phyloP scores from a whole-genome alignment of 2,113 vertebrate genomes.

The Istiophorus platypterus region DNA sequence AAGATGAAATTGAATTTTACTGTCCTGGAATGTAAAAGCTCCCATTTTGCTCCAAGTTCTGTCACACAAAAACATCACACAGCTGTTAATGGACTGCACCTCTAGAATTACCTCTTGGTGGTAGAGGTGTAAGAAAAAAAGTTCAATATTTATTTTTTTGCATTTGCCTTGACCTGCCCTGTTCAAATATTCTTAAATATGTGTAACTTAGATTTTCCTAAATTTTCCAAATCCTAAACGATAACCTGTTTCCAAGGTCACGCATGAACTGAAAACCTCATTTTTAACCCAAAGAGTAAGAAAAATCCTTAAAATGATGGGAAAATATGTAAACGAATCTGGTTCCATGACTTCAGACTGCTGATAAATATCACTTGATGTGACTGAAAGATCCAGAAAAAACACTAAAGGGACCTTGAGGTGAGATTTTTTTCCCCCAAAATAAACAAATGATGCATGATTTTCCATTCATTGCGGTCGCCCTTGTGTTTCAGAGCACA shows the following conservation, averaged over 20 bases:
- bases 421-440: too few species aligned
- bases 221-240: too few species aligned
- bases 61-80: not conserved
- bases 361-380: not conserved
- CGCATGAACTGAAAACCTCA: not conserved
- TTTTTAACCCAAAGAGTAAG: too few species aligned
- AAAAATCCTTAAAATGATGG: not conserved
- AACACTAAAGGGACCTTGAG: not conserved
- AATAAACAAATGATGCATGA: not conserved
- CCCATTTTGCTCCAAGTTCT: not conserved
- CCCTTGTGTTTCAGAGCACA: conserved; percentile 82
- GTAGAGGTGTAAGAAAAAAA: too few species aligned
- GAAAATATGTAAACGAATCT: not conserved
- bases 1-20: not conserved
- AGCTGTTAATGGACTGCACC: not conserved
- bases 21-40: not conserved
- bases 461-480: not conserved
- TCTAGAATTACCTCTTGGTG: not conserved
- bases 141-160: too few species aligned
- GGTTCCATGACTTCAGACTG: not conserved
- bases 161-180: too few species aligned
- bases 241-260: not conserved
- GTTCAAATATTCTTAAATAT: too few species aligned
- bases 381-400: not conserved
- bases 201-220: too few species aligned